A percentile compares a stretch with the other conserved stretches of the same genome.
These are phyloP conservation scores for Cephalotes varians DNA, from an alignment of 2,888 invertebrate genomes.

Conservation along the genomic window DNA sequence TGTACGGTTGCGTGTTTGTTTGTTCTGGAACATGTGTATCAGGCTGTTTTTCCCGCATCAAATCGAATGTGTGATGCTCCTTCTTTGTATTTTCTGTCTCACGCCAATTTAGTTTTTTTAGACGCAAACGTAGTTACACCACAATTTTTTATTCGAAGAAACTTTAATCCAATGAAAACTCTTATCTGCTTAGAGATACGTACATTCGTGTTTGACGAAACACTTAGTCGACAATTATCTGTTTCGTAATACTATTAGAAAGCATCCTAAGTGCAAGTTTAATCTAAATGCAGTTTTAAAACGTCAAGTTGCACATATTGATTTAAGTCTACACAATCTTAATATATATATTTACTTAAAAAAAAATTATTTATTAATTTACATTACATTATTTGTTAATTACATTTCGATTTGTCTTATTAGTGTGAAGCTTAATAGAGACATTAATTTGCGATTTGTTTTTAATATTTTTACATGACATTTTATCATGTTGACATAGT, in stretches of 20 bases:
- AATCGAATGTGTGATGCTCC: constrained; percentile 12
- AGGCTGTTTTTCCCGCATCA: constrained; percentile 36
- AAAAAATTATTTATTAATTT: neutral
- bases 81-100: constrained; percentile 32
- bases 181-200: neutral
- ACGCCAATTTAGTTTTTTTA: constrained; percentile 50
- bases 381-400: no score
- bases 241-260: neutral
- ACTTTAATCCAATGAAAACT: constrained; percentile 15
- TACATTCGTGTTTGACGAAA: neutral
- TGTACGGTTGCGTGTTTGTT: constrained; percentile 42
- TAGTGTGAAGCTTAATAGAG: neutral
- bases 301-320: neutral
- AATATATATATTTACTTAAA: neutral
- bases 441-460: neutral
- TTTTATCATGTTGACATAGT: neutral
- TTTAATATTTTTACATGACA: neutral
- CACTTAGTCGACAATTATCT: neutral
- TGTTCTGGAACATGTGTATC: constrained; percentile 44
- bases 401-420: neutral
- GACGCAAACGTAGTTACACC: constrained; percentile 8
- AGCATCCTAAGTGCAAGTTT: neutral
- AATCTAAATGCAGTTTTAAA: neutral
- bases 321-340: neutral
- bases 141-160: constrained; percentile 16